Percentiles rank a stretch among this genome's conserved stretches.
Conservation (phyloP, 2,113 vertebrate genomes). For the Climacteris rufus region DNA sequence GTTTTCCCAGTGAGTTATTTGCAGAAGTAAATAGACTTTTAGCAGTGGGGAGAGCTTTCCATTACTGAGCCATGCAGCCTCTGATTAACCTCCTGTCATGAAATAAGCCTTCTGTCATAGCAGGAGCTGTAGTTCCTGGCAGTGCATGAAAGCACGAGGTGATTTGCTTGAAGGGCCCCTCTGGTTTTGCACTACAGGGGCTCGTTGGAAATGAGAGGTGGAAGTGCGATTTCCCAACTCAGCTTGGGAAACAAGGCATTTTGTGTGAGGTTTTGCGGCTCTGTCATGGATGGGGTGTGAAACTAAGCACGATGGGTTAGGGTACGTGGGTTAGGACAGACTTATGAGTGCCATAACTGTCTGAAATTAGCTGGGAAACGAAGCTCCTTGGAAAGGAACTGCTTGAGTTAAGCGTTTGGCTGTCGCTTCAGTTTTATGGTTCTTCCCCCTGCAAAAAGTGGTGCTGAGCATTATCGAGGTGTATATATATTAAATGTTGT, state of each 20-base stretch:
- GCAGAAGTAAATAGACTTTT: background rate
- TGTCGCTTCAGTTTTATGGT: background rate
- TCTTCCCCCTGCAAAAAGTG: background rate
- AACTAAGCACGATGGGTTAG: background rate
- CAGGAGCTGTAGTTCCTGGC: background rate
- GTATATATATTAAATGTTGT: background rate
- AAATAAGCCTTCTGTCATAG: background rate
- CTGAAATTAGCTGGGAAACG: background rate
- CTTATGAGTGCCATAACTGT: rapidly evolving
- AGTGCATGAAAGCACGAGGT: background rate
- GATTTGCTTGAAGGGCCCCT: background rate
- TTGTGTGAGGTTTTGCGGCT: background rate
- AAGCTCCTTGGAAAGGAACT: background rate
- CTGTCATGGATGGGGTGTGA: background rate
- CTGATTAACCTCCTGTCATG: background rate
- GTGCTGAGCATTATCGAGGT: background rate
- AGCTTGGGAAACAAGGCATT: background rate
- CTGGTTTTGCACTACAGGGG: background rate
- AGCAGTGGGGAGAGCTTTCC: background rate
- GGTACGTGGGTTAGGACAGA: background rate
- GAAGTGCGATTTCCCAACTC: background rate
- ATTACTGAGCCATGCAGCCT: background rate
- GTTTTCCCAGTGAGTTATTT: background rate
- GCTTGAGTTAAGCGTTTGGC: background rate
- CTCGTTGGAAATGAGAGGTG: background rate